Conservation (phyloP, 2,797 vertebrate species). For the Geotrypetes seraphini region DNA sequence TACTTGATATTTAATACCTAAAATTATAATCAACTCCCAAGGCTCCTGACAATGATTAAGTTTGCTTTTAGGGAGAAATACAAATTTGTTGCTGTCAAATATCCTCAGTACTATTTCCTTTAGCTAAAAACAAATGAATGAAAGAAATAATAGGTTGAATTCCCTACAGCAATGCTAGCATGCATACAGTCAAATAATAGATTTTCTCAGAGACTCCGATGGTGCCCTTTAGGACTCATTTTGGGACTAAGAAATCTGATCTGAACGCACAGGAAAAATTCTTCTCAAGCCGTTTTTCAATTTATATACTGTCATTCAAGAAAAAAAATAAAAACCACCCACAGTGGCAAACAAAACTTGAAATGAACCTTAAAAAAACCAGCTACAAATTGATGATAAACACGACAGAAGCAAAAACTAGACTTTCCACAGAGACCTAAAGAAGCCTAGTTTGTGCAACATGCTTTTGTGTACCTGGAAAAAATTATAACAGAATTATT, state of each 20-base stretch:
- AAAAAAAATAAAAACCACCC: too few relatives aligned
- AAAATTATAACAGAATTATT: too few relatives aligned
- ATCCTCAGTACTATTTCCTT: background rate
- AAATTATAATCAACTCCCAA: constrained; percentile 1
- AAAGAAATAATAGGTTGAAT: too few relatives aligned
- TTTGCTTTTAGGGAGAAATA: constrained; percentile 7
- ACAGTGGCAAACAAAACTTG: constrained; percentile 1
- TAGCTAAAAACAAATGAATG: too few relatives aligned
- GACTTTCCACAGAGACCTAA: too few relatives aligned
- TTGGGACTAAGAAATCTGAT: background rate
- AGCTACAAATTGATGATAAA: background rate
- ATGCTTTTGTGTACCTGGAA: too few relatives aligned
- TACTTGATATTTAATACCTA: constrained; percentile 20
- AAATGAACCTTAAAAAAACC: constrained; percentile 7
- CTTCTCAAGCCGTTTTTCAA: background rate
- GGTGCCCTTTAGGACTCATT: background rate
- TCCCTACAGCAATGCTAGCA: background rate
- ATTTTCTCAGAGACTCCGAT: background rate
- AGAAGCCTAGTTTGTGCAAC: too few relatives aligned
- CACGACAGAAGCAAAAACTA: too few relatives aligned
- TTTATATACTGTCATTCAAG: too few relatives aligned
- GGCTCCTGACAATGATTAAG: background rate
- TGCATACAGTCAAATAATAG: background rate
- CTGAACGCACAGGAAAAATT: background rate
- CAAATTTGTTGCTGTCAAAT: background rate